These are phyloP conservation scores for Cephus cinctus DNA, from an alignment of 1,140 invertebrate species.

Conservation along the genomic window DNA sequence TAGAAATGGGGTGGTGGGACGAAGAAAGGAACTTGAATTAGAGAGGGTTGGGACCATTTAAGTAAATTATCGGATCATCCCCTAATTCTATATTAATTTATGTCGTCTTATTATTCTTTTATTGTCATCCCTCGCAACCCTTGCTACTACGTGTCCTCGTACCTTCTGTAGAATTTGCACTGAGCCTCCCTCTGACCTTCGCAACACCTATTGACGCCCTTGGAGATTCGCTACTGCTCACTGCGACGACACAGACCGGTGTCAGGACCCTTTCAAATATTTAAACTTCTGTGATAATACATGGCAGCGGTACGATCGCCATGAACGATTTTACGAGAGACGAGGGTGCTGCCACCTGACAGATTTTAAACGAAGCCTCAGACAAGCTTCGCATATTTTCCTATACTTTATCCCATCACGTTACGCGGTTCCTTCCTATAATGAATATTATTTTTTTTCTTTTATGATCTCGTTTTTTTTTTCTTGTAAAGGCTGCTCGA, in stretches of 20 bases:
- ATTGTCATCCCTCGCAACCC: neutral
- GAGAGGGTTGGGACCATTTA: conserved; percentile 12
- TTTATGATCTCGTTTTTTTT: neutral
- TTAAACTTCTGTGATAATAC: conserved; percentile 5
- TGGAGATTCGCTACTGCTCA: neutral
- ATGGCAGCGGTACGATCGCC: neutral
- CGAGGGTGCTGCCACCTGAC: too few species aligned
- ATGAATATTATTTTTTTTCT: neutral
- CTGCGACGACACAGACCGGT: neutral
- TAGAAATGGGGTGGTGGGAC: too few species aligned
- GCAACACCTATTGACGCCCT: neutral
- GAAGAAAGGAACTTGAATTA: neutral
- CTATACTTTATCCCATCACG: neutral
- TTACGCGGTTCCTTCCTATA: neutral
- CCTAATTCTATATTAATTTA: conserved; percentile 4
- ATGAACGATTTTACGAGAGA: neutral
- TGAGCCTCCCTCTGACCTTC: neutral
- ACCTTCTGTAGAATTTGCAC: too few species aligned
- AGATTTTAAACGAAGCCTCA: too few species aligned
- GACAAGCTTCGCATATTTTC: neutral
- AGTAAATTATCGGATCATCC: conserved; percentile 26
- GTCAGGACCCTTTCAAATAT: conserved; percentile 12
- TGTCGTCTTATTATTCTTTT: conserved; percentile 5
- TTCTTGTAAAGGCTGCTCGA: too few species aligned
- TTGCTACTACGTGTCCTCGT: too few species aligned